Conservation (phyloP, 2,113 vertebrate species). For the Rhinolophus sinicus region DNA sequence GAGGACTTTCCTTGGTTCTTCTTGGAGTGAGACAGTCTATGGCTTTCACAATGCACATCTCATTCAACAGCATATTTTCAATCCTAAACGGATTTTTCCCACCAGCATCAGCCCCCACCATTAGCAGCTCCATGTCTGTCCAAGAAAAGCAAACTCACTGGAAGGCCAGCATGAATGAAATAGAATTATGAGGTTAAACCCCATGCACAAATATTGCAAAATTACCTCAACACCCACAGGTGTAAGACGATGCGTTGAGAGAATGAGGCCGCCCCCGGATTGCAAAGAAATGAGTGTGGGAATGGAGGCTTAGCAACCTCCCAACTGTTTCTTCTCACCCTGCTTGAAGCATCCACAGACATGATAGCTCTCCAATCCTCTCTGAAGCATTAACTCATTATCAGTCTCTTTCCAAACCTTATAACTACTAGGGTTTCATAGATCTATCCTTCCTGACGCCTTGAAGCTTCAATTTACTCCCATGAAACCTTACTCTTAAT, state of each 20-base stretch:
- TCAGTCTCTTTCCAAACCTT: not conserved
- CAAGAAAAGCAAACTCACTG: not conserved
- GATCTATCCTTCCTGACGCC: not conserved
- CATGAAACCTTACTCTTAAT: not conserved
- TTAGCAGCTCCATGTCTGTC: not conserved
- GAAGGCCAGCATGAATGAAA: not conserved
- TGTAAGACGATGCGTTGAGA: not conserved
- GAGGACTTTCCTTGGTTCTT: not conserved
- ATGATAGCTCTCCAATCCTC: not conserved
- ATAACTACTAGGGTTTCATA: not conserved
- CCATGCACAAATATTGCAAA: not conserved
- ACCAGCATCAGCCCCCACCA: not conserved
- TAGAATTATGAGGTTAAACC: not conserved
- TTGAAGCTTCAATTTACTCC: not conserved
- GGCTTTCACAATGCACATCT: not conserved
- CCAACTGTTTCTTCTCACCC: not conserved
- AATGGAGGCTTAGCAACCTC: not conserved
- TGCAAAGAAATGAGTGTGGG: not conserved
- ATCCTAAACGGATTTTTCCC: not conserved
- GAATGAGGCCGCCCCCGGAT: not conserved
- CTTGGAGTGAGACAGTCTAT: not conserved
- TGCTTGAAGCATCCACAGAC: not conserved
- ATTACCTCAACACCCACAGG: not conserved
- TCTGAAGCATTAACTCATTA: not conserved
- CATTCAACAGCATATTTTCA: not conserved